Evolutionary conservation across 2,888 invertebrate genomes (phyloP).

Genomic region (Tiliacea citrago): DNA sequence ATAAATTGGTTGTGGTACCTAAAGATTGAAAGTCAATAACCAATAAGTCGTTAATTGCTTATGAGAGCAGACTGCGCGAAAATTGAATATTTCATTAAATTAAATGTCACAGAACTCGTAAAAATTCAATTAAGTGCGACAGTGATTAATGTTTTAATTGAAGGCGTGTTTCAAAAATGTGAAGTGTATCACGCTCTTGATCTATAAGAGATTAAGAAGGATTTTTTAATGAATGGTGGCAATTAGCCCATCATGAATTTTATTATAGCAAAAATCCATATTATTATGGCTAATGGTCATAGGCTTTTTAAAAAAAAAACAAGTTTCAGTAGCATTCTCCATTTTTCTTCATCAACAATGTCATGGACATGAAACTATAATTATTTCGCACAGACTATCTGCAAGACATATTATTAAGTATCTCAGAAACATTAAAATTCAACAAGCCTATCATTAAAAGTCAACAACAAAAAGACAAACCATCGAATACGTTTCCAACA

Average conservation of each 20-base stretch:
- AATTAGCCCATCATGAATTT: slow-evolving; percentile 19
- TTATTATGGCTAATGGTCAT: background rate
- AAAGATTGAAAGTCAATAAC: slow-evolving; percentile 67
- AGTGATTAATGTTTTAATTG: slow-evolving; percentile 55
- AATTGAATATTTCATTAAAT: slow-evolving; percentile 51
- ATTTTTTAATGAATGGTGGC: slow-evolving; percentile 16
- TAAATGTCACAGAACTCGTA: slow-evolving; percentile 52
- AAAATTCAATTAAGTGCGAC: slow-evolving; percentile 54
- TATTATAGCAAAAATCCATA: slow-evolving; percentile 4
- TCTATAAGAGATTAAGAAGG: slow-evolving; percentile 17
- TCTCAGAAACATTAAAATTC: slow-evolving; percentile 17
- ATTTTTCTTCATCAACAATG: slow-evolving; percentile 23
- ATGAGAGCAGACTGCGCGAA: slow-evolving; percentile 36
- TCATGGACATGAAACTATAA: slow-evolving; percentile 15
- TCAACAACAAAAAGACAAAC: slow-evolving; percentile 9
- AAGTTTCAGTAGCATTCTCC: background rate
- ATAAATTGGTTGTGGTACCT: slow-evolving; percentile 22
- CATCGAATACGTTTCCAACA: background rate
- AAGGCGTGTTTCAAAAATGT: slow-evolving; percentile 20
- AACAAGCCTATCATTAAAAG: slow-evolving; percentile 16
- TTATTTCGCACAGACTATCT: slow-evolving; percentile 21
- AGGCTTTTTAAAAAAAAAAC: slow-evolving; percentile 3
- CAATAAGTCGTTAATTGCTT: slow-evolving; percentile 64
- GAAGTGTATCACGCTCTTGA: slow-evolving; percentile 7
- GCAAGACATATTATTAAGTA: slow-evolving; percentile 13